These are phyloP conservation scores for Labeo rohita DNA, from an alignment of 2,113 vertebrate genomes.

Conservation along the genomic window DNA sequence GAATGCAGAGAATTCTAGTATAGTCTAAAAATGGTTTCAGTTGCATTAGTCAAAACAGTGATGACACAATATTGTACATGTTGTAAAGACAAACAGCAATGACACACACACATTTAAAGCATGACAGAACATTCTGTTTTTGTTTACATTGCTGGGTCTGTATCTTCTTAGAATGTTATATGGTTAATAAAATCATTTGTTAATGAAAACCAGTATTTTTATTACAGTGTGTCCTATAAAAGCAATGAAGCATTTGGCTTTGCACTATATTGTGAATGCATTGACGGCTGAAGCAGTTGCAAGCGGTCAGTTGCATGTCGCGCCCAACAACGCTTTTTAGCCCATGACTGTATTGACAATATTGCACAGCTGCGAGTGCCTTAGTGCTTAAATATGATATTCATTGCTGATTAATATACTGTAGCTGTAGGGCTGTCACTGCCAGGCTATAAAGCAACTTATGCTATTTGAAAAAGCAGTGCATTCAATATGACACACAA, in stretches of 20 bases:
- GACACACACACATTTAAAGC: too few species aligned
- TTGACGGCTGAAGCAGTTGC: background rate
- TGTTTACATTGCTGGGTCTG: too few species aligned
- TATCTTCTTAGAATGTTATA: too few species aligned
- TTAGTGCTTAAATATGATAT: background rate
- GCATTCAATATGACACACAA: slow-evolving; percentile 10
- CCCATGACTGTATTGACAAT: background rate
- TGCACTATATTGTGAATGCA: background rate
- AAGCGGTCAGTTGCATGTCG: background rate
- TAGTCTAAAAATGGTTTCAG: too few species aligned
- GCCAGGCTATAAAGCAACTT: background rate
- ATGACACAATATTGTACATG: too few species aligned
- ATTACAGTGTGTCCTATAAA: too few species aligned
- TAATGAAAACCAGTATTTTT: too few species aligned
- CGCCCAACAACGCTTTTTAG: background rate
- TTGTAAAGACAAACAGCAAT: too few species aligned
- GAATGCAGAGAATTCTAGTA: too few species aligned
- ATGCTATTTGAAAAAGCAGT: background rate
- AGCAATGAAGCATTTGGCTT: background rate
- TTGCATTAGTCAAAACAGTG: too few species aligned
- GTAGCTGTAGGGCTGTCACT: background rate
- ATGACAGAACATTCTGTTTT: too few species aligned
- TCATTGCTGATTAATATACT: background rate
- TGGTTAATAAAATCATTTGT: too few species aligned
- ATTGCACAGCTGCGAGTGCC: background rate